A percentile compares a stretch with the other conserved stretches of the same genome.
phyloP scores from a whole-genome alignment of 2,113 vertebrate genomes.

The Alosa alosa region DNA sequence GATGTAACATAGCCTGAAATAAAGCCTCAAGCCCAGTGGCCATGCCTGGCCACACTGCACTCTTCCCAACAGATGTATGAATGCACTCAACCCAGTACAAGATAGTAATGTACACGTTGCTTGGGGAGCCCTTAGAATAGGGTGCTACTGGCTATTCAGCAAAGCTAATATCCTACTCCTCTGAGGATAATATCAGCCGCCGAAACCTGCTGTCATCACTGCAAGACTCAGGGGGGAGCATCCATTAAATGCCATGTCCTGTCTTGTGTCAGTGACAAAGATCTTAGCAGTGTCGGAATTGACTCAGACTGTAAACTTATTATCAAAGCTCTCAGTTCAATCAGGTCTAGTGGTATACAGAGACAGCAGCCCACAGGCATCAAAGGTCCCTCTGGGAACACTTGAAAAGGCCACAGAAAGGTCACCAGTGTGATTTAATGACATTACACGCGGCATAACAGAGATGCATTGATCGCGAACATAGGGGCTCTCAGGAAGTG shows the following conservation, averaged over 20 bases:
- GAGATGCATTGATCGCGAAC: not conserved
- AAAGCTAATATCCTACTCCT: not conserved
- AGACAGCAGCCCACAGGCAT: not conserved
- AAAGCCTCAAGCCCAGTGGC: not conserved
- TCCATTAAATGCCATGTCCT: not conserved
- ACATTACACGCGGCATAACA: not conserved
- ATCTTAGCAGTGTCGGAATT: not conserved
- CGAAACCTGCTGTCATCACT: not conserved
- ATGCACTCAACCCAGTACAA: not conserved
- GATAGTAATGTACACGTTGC: not conserved
- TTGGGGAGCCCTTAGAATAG: not conserved
- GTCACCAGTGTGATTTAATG: not conserved
- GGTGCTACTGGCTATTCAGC: not conserved
- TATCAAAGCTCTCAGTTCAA: not conserved
- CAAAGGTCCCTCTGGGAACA: not conserved
- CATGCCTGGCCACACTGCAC: not conserved
- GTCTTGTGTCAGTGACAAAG: not conserved
- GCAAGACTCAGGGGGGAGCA: not conserved
- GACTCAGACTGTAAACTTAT: not conserved
- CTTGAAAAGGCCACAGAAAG: conserved; percentile 1
- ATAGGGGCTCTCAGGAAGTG: not conserved
- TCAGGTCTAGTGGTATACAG: not conserved
- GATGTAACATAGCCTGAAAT: not conserved
- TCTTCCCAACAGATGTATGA: not conserved
- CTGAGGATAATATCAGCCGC: not conserved